phyloP scores from a whole-genome alignment of 2,888 invertebrate species.

The Microctonus aethiopoides region DNA sequence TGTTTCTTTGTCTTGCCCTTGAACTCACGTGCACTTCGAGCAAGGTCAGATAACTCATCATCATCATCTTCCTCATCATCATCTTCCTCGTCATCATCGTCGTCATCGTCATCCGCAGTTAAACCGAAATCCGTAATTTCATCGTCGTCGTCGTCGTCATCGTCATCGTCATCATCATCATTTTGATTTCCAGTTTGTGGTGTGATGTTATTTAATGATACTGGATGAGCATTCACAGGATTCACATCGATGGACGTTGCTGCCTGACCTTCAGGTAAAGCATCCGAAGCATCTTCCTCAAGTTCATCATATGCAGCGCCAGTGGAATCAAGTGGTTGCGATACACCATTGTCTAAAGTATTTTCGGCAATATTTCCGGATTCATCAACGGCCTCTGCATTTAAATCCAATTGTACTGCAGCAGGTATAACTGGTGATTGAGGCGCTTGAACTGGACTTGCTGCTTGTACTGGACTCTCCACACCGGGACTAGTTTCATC shows the following conservation, averaged over 20 bases:
- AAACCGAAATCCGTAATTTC: slow-evolving; percentile 52
- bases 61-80: slow-evolving; percentile 77
- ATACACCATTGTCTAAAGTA: slow-evolving; percentile 55
- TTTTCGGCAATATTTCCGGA: slow-evolving; percentile 51
- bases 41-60: slow-evolving; percentile 75
- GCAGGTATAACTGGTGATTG: slow-evolving; percentile 52
- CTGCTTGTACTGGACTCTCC: slow-evolving; percentile 39
- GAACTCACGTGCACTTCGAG: slow-evolving; percentile 87
- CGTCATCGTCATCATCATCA: slow-evolving; percentile 59
- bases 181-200: slow-evolving; percentile 59
- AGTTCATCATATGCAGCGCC: slow-evolving; percentile 58
- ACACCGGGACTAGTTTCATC: slow-evolving; percentile 68
- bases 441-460: slow-evolving; percentile 44
- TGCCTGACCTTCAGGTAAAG: slow-evolving; percentile 64
- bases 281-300: slow-evolving; percentile 60
- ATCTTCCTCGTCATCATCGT: slow-evolving; percentile 75
- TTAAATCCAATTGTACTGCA: slow-evolving; percentile 56
- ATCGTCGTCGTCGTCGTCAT: slow-evolving; percentile 70
- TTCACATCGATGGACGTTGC: slow-evolving; percentile 59
- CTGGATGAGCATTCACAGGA: slow-evolving; percentile 49
- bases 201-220: slow-evolving; percentile 48
- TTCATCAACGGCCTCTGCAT: slow-evolving; percentile 60
- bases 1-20: slow-evolving; percentile 71
- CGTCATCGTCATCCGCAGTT: slow-evolving; percentile 63
- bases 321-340: slow-evolving; percentile 53